Base-by-base conservation (phyloP, 2,113 vertebrate species). In the Eulemur rufifrons region DNA sequence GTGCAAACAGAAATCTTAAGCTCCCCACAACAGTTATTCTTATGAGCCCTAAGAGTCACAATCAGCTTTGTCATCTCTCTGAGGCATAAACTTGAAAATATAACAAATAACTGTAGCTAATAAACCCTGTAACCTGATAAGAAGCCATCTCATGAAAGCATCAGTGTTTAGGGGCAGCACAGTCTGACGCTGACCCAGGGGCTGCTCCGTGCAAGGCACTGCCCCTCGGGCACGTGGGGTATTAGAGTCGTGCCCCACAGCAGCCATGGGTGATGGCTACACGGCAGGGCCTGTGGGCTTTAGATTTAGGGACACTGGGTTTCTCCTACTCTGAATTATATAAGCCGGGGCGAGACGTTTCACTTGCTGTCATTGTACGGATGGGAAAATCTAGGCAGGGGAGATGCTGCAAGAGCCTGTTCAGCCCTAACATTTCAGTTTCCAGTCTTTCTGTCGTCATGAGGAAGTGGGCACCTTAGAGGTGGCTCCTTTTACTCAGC, bases 1-100 rank as follows among this genome's bases (percentile, higher is more conserved):
- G 23, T 85, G 83, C 95, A 91, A 83, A 93, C 50, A 97, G 87
- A 95, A 94, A 86, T 63, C 25, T 76, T 83, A 73, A 63, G 39
- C 37, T 96, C 52, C 47, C 42, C 1, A 9, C 56, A 63, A 7
- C 63, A 39, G 87, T 89, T 94, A 87, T 56, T 86, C 64, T 94
- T 86, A 45, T 15, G 64, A 23, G 42, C 21, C 37, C 52, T 71
- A 27, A 37, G 3, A 89, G 45, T 78, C 69, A 80, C 32, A 85
- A 92, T 81, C 78, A 80, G 69, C 63, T 91, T 45, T 85, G 47
- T 42, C 66, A 80, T 97, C 86, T 89, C 77, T 37, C 4, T 86
- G 64, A 96, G 89, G 50, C 47, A 23, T 54, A 47, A 74, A 76
- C 66, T 61, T 64, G 50, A 77, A 92, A 77, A 82, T 74, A 23